A percentile compares a stretch with the other conserved stretches of the same genome.
Evolutionary conservation across 2,113 vertebrate genomes (phyloP).

Genomic region (Illadopsis cleaveri): DNA sequence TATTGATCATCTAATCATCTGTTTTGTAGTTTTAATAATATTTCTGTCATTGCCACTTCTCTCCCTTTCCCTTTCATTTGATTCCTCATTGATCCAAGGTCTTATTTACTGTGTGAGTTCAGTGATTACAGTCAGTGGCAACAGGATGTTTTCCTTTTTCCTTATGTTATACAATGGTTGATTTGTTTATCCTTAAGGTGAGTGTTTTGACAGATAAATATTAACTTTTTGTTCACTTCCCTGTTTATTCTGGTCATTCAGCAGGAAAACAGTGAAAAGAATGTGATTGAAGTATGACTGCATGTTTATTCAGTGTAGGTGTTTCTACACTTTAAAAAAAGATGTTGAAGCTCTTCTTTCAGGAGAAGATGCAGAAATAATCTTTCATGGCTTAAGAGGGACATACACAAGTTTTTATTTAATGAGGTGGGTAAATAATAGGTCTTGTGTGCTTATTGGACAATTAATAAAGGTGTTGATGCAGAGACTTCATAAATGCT

Average conservation of each 20-base stretch:
- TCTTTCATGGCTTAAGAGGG: background rate
- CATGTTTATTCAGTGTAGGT: background rate
- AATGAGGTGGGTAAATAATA: background rate
- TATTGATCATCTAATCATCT: background rate
- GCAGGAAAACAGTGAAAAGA: background rate
- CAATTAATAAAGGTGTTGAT: slow-evolving; percentile 28
- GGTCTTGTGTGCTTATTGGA: background rate
- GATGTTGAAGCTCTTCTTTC: background rate
- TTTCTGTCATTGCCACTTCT: background rate
- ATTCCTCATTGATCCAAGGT: background rate
- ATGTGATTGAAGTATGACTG: background rate
- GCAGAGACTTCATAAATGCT: background rate
- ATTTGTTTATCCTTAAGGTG: background rate
- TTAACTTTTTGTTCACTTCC: slow-evolving; percentile 11
- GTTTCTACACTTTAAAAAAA: background rate
- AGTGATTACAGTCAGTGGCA: background rate
- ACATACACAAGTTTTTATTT: slow-evolving; percentile 5
- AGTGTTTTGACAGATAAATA: background rate
- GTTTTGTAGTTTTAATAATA: background rate
- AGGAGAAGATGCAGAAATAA: background rate
- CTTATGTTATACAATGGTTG: background rate
- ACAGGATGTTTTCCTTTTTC: slow-evolving; percentile 23
- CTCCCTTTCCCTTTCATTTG: background rate
- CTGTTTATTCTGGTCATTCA: background rate
- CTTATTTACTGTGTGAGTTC: background rate